These are phyloP conservation scores for Crypturellus tataupa DNA, from an alignment of 2,797 vertebrate species.

Conservation along the genomic window DNA sequence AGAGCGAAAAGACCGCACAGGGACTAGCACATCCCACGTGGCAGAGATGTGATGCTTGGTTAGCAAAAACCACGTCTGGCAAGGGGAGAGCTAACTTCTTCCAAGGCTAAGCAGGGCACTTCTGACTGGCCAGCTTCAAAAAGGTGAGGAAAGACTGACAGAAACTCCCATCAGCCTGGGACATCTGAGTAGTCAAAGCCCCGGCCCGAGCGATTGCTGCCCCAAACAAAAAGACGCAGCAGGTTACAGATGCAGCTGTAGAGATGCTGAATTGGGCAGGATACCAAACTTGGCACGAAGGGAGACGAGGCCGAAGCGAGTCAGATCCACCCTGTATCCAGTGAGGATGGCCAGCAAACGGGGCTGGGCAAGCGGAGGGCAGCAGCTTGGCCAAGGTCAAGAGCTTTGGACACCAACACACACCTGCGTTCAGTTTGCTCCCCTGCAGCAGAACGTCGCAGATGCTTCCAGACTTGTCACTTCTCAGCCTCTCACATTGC, in stretches of 20 bases:
- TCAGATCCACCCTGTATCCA: neutral
- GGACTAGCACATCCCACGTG: neutral
- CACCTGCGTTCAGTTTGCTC: neutral
- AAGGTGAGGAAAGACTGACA: neutral
- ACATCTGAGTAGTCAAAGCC: neutral
- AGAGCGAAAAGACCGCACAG: neutral
- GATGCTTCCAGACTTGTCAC: neutral
- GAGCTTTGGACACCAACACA: neutral
- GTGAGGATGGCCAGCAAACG: neutral
- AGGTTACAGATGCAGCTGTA: neutral
- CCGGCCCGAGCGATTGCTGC: fast-evolving
- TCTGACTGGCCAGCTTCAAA: neutral
- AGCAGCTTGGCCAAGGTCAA: neutral
- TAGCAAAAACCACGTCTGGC: neutral
- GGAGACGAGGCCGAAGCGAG: too few relatives aligned
- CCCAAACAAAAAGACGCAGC: fast-evolving
- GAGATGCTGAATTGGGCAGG: neutral
- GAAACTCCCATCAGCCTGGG: neutral
- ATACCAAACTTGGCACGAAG: fast-evolving
- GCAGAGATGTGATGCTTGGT: neutral
- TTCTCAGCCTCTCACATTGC: neutral
- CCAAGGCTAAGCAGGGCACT: neutral
- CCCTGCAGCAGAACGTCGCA: neutral
- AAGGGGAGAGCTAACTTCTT: neutral
- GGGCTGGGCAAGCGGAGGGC: neutral